Evolutionary conservation across 2,888 invertebrate species (phyloP).

Genomic region (Amiota mariae): DNA sequence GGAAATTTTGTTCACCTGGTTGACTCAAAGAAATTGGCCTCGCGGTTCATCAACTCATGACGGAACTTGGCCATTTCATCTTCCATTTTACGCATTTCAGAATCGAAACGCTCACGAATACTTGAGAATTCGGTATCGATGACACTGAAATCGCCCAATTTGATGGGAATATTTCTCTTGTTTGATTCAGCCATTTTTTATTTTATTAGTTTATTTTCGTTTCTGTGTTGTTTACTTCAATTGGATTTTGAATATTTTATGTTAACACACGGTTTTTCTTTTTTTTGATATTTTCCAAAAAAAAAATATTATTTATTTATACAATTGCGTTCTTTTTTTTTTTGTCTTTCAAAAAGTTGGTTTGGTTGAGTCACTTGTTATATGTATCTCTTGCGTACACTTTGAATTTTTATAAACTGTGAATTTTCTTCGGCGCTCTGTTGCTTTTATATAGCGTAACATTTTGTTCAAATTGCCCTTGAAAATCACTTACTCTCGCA

Average conservation of each 20-base stretch:
- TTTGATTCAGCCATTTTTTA: constrained; percentile 86
- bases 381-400: constrained; percentile 36
- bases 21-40: constrained; percentile 92
- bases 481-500: too few relatives aligned
- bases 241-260: too few relatives aligned
- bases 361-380: constrained; percentile 19
- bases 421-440: constrained; percentile 52
- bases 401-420: constrained; percentile 50
- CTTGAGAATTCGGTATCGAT: constrained; percentile 97
- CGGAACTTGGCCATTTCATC: constrained; percentile 97
- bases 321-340: too few relatives aligned
- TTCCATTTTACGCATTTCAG: constrained; percentile 98
- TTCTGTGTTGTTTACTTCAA: constrained; percentile 5
- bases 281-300: constrained; percentile 44
- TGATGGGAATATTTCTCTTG: constrained; percentile 93
- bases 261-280: constrained; percentile 21
- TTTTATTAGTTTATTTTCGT: constrained; percentile 10
- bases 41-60: constrained; percentile 92
- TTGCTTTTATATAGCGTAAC: too few relatives aligned
- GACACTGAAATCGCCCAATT: constrained; percentile 94
- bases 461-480: too few relatives aligned
- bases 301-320: background rate
- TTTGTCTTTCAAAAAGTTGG: too few relatives aligned
- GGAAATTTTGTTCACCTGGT: constrained; percentile 80
- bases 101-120: constrained; percentile 95